phyloP scores from a whole-genome alignment of 2,797 vertebrate genomes.

The Streptopelia turtur region DNA sequence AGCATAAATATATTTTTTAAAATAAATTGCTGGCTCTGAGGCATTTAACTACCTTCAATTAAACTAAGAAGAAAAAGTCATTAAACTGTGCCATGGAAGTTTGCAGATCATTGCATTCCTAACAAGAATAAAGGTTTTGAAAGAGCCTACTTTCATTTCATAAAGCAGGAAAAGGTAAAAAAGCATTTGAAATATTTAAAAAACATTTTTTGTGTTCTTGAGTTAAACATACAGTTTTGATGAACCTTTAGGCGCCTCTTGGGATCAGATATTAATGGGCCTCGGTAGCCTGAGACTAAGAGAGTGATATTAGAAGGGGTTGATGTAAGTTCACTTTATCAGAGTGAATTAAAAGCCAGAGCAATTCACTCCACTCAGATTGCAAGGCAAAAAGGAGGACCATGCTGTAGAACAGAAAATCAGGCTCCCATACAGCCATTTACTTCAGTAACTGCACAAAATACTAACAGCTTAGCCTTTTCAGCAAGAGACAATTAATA shows the following conservation, averaged over 20 bases:
- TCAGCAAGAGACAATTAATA: not conserved
- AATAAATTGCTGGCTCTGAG: not conserved
- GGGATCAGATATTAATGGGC: not conserved
- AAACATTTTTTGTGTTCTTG: not conserved
- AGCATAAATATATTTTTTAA: not conserved
- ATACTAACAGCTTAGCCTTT: not conserved
- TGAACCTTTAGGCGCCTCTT: not conserved
- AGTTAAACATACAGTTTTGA: not conserved
- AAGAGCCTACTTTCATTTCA: not conserved
- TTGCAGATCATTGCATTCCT: not conserved
- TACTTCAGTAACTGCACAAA: not conserved
- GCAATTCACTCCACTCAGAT: not conserved
- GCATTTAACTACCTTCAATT: not conserved
- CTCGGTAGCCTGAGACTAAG: not conserved
- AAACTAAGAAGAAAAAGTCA: not conserved
- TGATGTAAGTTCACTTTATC: not conserved
- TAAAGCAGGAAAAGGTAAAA: not conserved
- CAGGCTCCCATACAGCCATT: not conserved
- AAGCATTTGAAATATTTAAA: not conserved
- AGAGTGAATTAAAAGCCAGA: not conserved
- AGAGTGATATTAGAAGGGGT: not conserved
- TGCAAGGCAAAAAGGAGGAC: not conserved
- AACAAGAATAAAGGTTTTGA: not conserved
- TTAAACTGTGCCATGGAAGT: not conserved
- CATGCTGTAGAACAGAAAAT: not conserved